Base-by-base conservation (phyloP, 2,113 vertebrate genomes). In the human region DNA sequence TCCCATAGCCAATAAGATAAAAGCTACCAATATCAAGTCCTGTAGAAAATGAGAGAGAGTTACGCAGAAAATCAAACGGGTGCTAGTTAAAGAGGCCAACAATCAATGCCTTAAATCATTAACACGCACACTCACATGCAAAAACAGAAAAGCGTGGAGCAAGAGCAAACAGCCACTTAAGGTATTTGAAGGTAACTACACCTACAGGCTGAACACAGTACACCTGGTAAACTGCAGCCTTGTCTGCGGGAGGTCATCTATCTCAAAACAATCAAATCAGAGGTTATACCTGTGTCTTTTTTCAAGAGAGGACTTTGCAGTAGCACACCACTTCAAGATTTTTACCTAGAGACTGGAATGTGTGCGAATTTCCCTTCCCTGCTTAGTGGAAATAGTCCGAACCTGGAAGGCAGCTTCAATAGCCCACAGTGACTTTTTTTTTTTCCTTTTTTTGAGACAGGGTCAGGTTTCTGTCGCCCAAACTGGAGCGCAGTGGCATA, bases 21-120 rank as follows among this genome's bases (percentile, higher is more conserved):
- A 95, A 75, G 12, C n/a, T 76, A 81, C 23, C n/a, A 55, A 93
- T 43, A 82, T 72, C 48, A 50, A 32, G 66, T 10, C 50, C 40
- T 72, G 32, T n/a, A 72, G 57, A 93, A 97, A 94, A 86, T 35
- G 12, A 89, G 35, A 80, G 12, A 89, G 35, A 80, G 72, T 76
- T 64, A 76, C 72, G 20, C 89, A 93, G 59, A 85, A 89, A 89
- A 80, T 92, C 78, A 57, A 92, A 78, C 8, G 43, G 20, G 66
- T 40, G 38, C 7, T 85, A 35, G 50, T 12, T 83, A 32, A 93
- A 79, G 38, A 17, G 20, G 25, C 40, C 78, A 66, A 20, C 8
- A 57, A 6, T 72, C 81, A 48, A 48, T 40, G 20, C 40, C 50
- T 73, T 55, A 25, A 90, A 86, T 68, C 3, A 22, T 76, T 52